These are phyloP conservation scores for Salvelinus sp. DNA, from an alignment of 2,113 vertebrate species.

Conservation along the genomic window DNA sequence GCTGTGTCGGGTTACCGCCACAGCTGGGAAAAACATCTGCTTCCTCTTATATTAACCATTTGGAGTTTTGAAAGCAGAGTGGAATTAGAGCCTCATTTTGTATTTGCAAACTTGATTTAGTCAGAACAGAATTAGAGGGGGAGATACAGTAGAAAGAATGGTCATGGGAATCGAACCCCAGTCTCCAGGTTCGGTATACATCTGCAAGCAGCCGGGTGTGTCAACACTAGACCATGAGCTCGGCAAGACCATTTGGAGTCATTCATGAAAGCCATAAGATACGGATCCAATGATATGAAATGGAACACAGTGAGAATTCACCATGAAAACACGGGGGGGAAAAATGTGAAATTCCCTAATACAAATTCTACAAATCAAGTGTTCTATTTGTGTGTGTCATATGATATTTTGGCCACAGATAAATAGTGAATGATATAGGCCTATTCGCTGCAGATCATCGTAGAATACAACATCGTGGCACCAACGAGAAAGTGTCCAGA, in stretches of 20 bases:
- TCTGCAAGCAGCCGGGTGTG: too few species aligned
- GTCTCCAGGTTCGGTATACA: too few species aligned
- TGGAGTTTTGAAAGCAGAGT: neutral
- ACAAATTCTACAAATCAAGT: neutral
- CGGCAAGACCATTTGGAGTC: slow-evolving; percentile 12
- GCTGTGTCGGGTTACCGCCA: slow-evolving; percentile 51
- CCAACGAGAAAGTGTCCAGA: neutral
- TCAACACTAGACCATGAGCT: too few species aligned
- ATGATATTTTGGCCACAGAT: neutral
- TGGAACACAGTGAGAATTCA: neutral
- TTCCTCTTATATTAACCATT: slow-evolving; percentile 17
- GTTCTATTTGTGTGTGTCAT: neutral
- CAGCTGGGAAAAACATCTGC: slow-evolving; percentile 60
- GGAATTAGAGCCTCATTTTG: too few species aligned
- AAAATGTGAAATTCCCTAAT: neutral
- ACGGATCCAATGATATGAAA: neutral
- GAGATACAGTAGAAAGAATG: too few species aligned
- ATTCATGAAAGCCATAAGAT: slow-evolving; percentile 12
- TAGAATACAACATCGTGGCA: neutral
- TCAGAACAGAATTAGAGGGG: too few species aligned
- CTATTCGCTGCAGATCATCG: neutral
- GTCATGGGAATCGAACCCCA: too few species aligned
- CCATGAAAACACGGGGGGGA: neutral
- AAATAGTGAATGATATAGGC: neutral
- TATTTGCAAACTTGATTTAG: too few species aligned